Percentiles rank a stretch among this genome's conserved stretches.
Evolutionary conservation across 2,797 vertebrate species (phyloP).

Genomic region (Phrynocephalus vlangalii): DNA sequence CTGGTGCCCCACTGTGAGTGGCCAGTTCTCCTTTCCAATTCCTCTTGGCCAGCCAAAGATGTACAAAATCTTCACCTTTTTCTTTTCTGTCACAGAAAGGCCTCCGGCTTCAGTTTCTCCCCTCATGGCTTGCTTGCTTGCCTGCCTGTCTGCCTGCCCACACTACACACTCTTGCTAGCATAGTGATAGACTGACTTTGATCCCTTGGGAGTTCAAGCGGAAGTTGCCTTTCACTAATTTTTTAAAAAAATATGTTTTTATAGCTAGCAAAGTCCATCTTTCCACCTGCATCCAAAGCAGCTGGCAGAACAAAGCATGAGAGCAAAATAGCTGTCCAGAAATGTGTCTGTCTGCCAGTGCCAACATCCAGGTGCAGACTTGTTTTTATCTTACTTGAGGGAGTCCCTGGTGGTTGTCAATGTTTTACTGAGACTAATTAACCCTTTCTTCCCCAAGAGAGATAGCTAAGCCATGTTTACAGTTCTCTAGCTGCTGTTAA

Average conservation of each 20-base stretch:
- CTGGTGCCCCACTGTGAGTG: neutral
- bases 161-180: constrained; percentile 51
- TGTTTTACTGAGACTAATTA: constrained; percentile 77
- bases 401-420: constrained; percentile 78
- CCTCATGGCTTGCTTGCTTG: neutral
- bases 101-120: neutral
- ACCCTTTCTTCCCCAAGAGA: constrained; percentile 71
- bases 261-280: constrained; percentile 85
- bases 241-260: constrained; percentile 74
- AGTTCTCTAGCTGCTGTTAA: neutral
- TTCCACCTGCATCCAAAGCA: constrained; percentile 87
- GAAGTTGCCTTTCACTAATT: constrained; percentile 81
- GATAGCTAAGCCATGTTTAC: neutral
- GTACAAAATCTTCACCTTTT: neutral
- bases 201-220: constrained; percentile 81
- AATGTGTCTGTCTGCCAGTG: constrained; percentile 77
- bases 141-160: constrained; percentile 43
- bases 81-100: constrained; percentile 15
- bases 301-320: constrained; percentile 84
- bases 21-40: neutral
- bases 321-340: constrained; percentile 81
- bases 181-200: constrained; percentile 76
- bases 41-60: neutral
- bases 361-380: constrained; percentile 83
- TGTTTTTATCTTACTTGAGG: constrained; percentile 79